Conservation (phyloP, 2,888 invertebrate genomes). For the Eudasyphora cyanicolor region DNA sequence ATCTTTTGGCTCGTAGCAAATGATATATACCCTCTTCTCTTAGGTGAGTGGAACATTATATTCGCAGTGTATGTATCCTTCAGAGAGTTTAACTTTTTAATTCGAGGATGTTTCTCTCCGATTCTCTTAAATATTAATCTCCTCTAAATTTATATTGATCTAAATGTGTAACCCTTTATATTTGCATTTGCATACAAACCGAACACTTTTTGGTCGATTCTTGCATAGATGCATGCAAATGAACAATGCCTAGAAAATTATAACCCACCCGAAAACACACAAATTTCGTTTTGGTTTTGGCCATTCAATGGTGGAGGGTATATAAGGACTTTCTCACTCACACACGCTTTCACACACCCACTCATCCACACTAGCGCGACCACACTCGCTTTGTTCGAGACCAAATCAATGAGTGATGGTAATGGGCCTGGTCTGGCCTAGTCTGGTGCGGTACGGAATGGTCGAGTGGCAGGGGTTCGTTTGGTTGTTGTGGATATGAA, state of each 20-base stretch:
- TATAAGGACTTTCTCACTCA: conserved; percentile 56
- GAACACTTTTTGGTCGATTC: background rate
- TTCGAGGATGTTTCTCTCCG: no score
- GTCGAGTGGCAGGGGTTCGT: conserved; percentile 57
- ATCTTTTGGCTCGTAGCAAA: no score
- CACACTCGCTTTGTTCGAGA: background rate
- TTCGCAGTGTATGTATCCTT: no score
- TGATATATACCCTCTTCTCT: no score
- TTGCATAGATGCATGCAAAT: conserved; percentile 19
- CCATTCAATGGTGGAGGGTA: conserved; percentile 24
- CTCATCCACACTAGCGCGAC: background rate
- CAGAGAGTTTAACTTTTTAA: no score
- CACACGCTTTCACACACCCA: conserved; percentile 34
- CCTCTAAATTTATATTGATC: no score
- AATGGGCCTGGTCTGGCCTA: conserved; percentile 63
- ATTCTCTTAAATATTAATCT: no score
- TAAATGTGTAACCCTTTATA: background rate
- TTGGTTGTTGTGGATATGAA: conserved; percentile 28
- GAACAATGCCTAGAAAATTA: conserved; percentile 25
- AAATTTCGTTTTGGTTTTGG: conserved; percentile 13
- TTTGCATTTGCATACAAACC: background rate
- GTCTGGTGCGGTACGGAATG: conserved; percentile 52
- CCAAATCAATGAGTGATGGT: conserved; percentile 65
- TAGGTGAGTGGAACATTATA: no score
- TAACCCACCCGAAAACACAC: conserved; percentile 23